Evolutionary conservation across 1,140 invertebrate species (phyloP).

Genomic region (Dendrolimus kikuchii): DNA sequence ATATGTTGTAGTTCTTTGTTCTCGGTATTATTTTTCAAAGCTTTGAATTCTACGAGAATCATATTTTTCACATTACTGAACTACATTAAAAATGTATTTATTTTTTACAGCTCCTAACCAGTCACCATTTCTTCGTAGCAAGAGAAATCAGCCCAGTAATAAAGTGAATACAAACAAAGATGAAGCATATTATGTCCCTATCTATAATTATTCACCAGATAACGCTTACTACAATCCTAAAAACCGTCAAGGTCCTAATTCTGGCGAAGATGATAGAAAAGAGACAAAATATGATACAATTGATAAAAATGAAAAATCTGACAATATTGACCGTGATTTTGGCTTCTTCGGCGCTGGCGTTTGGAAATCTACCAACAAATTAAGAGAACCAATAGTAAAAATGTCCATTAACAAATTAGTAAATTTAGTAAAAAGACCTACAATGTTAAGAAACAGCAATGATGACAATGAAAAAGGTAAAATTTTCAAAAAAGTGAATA

Average conservation of each 20-base stretch:
- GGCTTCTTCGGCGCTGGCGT: not conserved
- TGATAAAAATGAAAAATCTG: not conserved
- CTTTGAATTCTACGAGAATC: no score
- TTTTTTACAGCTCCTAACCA: constrained; percentile 24
- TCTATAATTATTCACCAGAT: constrained; percentile 41
- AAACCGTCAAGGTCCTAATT: constrained; percentile 27
- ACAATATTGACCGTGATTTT: not conserved
- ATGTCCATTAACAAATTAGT: no score
- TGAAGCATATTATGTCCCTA: constrained; percentile 32
- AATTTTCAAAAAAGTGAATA: no score
- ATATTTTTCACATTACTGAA: not conserved
- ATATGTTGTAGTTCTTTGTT: not conserved
- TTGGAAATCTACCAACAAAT: no score
- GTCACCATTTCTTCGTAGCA: constrained; percentile 16
- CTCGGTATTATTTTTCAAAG: no score
- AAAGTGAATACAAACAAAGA: constrained; percentile 9
- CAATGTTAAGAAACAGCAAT: no score
- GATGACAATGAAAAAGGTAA: no score
- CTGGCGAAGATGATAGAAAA: constrained; percentile 10
- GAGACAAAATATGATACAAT: not conserved
- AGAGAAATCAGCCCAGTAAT: constrained; percentile 1
- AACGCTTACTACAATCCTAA: constrained; percentile 42
- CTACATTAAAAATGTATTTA: not conserved
- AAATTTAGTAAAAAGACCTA: no score
- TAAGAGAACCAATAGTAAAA: no score